Conservation (phyloP, 2,888 invertebrate species). For the Phanerotoma sp. region DNA sequence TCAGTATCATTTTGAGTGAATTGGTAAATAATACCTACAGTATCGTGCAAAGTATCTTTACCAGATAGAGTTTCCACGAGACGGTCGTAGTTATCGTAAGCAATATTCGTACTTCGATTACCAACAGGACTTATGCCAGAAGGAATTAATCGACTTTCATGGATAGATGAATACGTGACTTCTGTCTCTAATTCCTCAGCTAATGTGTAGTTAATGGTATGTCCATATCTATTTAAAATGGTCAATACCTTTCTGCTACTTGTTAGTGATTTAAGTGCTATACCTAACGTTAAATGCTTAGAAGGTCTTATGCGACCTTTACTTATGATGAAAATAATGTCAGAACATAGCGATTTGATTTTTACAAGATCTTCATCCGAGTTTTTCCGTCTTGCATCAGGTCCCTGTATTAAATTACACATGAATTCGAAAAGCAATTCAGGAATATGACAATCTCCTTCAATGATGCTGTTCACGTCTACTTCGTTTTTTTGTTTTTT, state of each 20-base stretch:
- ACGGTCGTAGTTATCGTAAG: slow-evolving; percentile 22
- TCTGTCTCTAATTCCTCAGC: slow-evolving; percentile 31
- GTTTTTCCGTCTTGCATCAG: neutral
- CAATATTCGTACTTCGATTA: slow-evolving; percentile 30
- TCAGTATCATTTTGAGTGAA: neutral
- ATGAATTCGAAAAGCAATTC: neutral
- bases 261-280: slow-evolving; percentile 37
- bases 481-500: neutral
- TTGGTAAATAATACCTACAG: slow-evolving; percentile 18
- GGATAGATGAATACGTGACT: slow-evolving; percentile 1
- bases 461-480: neutral
- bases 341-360: neutral
- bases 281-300: slow-evolving; percentile 35
- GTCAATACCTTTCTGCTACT: slow-evolving; percentile 36
- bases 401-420: neutral
- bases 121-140: slow-evolving; percentile 20
- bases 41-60: slow-evolving; percentile 31
- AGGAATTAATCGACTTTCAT: slow-evolving; percentile 23
- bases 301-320: slow-evolving; percentile 14
- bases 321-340: neutral
- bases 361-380: neutral
- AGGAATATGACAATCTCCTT: neutral
- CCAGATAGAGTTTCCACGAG: slow-evolving; percentile 28
- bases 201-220: slow-evolving; percentile 34
- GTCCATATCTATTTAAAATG: slow-evolving; percentile 32